Conservation (phyloP, 2,888 invertebrate genomes). For the Drosophila borealis region DNA sequence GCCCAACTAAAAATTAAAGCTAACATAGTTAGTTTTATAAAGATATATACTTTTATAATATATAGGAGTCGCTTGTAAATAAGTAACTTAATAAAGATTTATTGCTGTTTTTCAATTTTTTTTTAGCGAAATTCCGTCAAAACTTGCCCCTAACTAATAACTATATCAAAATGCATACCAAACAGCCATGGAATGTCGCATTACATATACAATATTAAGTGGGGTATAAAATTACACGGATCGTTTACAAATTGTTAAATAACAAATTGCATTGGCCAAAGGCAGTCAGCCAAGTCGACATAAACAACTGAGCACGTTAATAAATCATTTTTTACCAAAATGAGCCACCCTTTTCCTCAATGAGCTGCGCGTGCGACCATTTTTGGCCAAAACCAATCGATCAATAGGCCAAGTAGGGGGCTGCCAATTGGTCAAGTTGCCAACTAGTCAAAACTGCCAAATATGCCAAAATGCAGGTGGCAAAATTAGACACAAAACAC, state of each 20-base stretch:
- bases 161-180: conserved; percentile 56
- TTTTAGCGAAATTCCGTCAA: background rate
- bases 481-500: conserved; percentile 79
- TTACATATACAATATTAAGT: conserved; percentile 37
- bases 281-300: conserved; percentile 48
- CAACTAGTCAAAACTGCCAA: conserved; percentile 56
- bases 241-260: conserved; percentile 71
- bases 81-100: too few species aligned
- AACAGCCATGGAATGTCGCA: conserved; percentile 50
- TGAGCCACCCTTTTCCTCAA: conserved; percentile 67
- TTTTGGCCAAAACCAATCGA: conserved; percentile 78
- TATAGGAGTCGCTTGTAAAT: too few species aligned
- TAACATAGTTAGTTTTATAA: too few species aligned
- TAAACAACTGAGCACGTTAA: conserved; percentile 74
- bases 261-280: conserved; percentile 73
- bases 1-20: too few species aligned
- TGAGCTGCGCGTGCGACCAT: conserved; percentile 61
- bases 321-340: conserved; percentile 77
- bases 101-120: background rate
- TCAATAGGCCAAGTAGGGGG: conserved; percentile 67
- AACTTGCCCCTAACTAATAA: conserved; percentile 58
- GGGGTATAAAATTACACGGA: conserved; percentile 63
- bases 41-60: too few species aligned
- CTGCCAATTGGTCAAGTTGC: conserved; percentile 57
- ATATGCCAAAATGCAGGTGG: conserved; percentile 79